phyloP scores from a whole-genome alignment of 2,113 vertebrate species.

The Paratilapia polleni region DNA sequence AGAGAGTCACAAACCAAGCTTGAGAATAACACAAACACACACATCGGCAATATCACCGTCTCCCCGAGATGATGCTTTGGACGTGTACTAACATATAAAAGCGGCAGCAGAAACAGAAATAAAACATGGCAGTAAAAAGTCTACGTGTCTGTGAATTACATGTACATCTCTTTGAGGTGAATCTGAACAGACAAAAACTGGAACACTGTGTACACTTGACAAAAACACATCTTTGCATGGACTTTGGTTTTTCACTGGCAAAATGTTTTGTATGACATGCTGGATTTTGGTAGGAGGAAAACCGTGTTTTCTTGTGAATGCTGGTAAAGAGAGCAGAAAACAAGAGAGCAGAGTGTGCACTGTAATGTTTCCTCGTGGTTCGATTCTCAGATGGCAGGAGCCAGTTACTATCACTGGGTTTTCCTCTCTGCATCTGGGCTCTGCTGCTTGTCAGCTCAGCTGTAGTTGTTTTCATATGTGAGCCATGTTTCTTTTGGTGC shows the following conservation, averaged over 20 bases:
- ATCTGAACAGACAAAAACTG: conserved; percentile 35
- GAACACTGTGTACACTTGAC: conserved; percentile 61
- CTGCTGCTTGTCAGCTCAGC: conserved; percentile 69
- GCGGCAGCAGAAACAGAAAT: conserved; percentile 33
- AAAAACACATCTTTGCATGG: conserved; percentile 52
- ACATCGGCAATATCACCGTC: not conserved
- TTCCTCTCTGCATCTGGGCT: conserved; percentile 61
- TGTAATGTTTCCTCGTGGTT: conserved; percentile 66
- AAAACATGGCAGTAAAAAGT: conserved; percentile 46
- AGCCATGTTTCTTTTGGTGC: conserved; percentile 71
- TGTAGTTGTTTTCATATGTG: conserved; percentile 66
- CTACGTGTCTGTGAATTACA: conserved; percentile 43
- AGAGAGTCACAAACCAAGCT: conserved; percentile 43
- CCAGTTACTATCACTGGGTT: conserved; percentile 62
- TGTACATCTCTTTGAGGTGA: conserved; percentile 38
- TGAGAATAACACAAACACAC: conserved; percentile 46
- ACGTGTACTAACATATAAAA: conserved; percentile 32
- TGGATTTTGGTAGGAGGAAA: conserved; percentile 54
- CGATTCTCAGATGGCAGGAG: conserved; percentile 69
- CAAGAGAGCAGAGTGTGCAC: conserved; percentile 51
- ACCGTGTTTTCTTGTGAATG: conserved; percentile 56
- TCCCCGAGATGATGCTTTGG: conserved; percentile 37
- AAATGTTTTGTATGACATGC: conserved; percentile 55
- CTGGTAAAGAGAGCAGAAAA: conserved; percentile 57
- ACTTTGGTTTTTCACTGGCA: conserved; percentile 26